Percentiles rank a stretch among this genome's conserved stretches.
phyloP scores from a whole-genome alignment of 1,140 invertebrate species.

The Anastatus disparis region DNA sequence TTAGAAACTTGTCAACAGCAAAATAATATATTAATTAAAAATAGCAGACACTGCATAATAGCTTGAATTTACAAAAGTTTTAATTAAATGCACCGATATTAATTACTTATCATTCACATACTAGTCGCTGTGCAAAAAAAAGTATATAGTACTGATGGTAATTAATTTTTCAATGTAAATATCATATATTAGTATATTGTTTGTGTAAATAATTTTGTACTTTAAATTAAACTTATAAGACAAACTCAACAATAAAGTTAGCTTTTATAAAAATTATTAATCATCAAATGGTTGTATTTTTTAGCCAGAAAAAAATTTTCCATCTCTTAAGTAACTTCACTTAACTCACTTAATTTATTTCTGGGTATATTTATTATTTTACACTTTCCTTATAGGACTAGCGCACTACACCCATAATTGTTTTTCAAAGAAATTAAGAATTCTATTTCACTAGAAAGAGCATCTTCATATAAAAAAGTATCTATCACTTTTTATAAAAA shows the following conservation, averaged over 20 bases:
- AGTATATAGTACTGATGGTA: neutral
- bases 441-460: slow-evolving; percentile 11
- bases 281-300: no score
- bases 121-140: no score
- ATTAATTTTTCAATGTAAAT: slow-evolving; percentile 15
- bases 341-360: neutral
- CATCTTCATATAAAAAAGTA: slow-evolving; percentile 20
- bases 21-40: neutral
- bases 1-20: neutral
- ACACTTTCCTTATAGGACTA: slow-evolving; percentile 28
- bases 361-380: neutral
- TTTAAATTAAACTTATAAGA: neutral
- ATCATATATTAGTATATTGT: neutral
- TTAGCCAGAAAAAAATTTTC: no score
- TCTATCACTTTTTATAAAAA: neutral
- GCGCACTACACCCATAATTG: neutral
- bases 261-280: no score
- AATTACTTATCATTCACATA: neutral
- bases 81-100: slow-evolving; percentile 2
- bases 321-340: slow-evolving; percentile 12
- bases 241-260: slow-evolving; percentile 16
- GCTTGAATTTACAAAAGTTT: neutral
- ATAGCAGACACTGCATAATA: neutral
- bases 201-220: neutral
- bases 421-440: neutral